These are phyloP conservation scores for Ibidorhyncha struthersii DNA, from an alignment of 2,113 vertebrate genomes.

Conservation along the genomic window DNA sequence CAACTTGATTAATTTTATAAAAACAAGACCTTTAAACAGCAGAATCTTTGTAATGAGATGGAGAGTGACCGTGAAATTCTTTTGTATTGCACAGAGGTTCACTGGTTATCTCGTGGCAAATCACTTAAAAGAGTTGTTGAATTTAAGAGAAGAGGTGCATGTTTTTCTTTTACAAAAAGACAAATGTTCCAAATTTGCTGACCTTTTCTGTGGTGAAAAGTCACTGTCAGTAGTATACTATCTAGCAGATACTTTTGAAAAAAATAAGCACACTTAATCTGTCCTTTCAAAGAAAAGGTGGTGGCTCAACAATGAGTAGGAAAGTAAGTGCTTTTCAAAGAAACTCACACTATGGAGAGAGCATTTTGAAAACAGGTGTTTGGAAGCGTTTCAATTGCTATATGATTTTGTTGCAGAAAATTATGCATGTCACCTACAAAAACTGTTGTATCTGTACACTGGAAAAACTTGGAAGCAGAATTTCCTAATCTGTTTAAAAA, in stretches of 20 bases:
- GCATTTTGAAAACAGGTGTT: neutral
- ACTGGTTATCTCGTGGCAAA: neutral
- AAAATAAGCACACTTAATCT: neutral
- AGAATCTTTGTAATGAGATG: neutral
- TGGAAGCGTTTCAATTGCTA: neutral
- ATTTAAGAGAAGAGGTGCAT: neutral
- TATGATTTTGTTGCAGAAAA: neutral
- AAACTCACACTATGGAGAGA: neutral
- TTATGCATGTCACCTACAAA: neutral
- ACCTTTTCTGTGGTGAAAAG: neutral
- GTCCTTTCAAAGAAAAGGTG: neutral
- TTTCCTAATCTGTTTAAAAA: neutral
- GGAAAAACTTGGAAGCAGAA: neutral
- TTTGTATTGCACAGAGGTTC: neutral
- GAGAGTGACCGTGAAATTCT: neutral
- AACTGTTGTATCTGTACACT: neutral
- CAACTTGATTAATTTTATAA: neutral
- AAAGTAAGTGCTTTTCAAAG: neutral
- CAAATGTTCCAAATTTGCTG: neutral
- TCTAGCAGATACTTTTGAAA: neutral
- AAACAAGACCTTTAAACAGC: neutral
- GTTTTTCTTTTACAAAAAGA: neutral
- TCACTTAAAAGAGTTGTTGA: neutral
- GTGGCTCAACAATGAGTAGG: neutral
- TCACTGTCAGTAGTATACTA: neutral